Percentiles rank a stretch among this genome's conserved stretches.
Conservation (phyloP, 2,797 vertebrate species). For the Gymnoscopelus braueri region DNA sequence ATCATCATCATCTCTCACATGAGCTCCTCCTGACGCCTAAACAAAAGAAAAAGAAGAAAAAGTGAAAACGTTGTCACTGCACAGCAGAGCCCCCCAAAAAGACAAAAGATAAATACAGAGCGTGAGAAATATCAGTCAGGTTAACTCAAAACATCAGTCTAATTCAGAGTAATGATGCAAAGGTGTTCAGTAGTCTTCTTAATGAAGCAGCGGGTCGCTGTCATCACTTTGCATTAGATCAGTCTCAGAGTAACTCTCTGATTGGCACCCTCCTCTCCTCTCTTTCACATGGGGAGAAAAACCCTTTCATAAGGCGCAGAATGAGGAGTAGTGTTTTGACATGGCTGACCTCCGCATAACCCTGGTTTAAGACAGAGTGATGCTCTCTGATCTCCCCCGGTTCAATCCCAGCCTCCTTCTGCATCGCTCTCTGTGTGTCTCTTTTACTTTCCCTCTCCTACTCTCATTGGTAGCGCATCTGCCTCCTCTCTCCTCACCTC, state of each 20-base stretch:
- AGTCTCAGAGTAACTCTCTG: slow-evolving; percentile 6
- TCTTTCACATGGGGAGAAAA: background rate
- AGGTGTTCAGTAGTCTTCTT: slow-evolving; percentile 1
- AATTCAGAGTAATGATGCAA: slow-evolving; percentile 3
- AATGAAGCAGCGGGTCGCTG: slow-evolving; percentile 38
- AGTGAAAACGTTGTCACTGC: no score
- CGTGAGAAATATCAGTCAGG: background rate
- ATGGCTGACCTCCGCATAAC: slow-evolving; percentile 66
- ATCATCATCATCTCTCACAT: no score
- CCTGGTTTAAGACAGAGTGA: slow-evolving; percentile 60
- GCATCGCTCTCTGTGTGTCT: background rate
- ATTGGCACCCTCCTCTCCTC: slow-evolving; percentile 19
- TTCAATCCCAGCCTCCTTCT: slow-evolving; percentile 32
- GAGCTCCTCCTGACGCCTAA: no score
- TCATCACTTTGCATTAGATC: slow-evolving; percentile 21
- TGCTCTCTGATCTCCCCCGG: slow-evolving; percentile 61
- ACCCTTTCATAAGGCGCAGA: slow-evolving; percentile 15
- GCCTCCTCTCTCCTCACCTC: background rate
- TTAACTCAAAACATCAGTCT: slow-evolving; percentile 7
- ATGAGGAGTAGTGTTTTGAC: slow-evolving; percentile 20
- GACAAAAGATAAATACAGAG: background rate
- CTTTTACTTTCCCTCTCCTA: background rate
- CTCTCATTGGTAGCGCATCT: background rate
- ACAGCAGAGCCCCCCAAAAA: no score
- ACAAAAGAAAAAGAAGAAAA: no score